Base-by-base conservation (phyloP, 2,113 vertebrate species). In the Casuarius casuarius region DNA sequence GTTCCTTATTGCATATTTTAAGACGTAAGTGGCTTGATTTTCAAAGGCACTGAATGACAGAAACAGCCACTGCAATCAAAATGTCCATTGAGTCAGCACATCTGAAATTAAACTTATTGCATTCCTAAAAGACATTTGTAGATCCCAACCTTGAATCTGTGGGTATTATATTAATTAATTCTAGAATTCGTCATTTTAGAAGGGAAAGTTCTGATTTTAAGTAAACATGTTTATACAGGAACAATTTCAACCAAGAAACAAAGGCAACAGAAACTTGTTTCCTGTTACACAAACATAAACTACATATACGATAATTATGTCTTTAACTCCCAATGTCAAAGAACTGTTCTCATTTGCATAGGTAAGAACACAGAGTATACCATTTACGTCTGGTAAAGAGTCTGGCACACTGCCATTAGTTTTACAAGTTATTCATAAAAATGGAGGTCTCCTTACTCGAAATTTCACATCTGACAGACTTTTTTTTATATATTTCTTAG, bases 361-460 rank as follows among this genome's bases (percentile, higher is more conserved):
- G 4, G 5, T 81, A 59, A 72, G 21, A 75, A 87, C 59, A 66
- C 5, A 25, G 6, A 79, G 38, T 73, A 29, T 14, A 48, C 17
- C 58, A 33, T 19, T 74, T 83, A 25, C 70, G 10, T 35, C 73
- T 52, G 17, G 40, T 35, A 6, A 66, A 11, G 52, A 52, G 17
- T 72, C 7, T 44, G 83, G 15, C 15, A 84, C 5, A 16, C 44
- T 18, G 8, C 12, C 35, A 46, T 15, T 67, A 82, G 19, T 68
- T 91, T 82, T 66, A 70, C 12, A 90, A 35, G 3, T 76, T 68
- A 28, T 28, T 71, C 23, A 52, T 52, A 70, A 44, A 90, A 88
- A 62, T n/a, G 1, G 11, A 70, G 22, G 17, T 58, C n/a, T 0
- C 1, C 1, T 56, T 46, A 68, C 28, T 46, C 22, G 42, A 68